phyloP scores from a whole-genome alignment of 2,888 invertebrate genomes.

The Amiota mariae region DNA sequence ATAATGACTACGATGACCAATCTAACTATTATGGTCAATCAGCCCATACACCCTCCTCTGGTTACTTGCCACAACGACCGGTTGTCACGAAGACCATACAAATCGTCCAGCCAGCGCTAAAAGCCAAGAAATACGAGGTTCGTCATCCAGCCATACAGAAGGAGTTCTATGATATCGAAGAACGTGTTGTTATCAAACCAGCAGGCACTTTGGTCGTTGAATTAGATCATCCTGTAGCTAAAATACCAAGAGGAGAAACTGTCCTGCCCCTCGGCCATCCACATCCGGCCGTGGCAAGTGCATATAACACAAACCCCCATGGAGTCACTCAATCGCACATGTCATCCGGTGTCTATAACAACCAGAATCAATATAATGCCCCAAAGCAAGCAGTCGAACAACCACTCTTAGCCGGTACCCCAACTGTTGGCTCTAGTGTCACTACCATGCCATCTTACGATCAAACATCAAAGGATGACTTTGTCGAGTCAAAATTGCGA shows the following conservation, averaged over 20 bases:
- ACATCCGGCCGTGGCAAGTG: constrained; percentile 68
- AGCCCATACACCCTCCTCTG: constrained; percentile 43
- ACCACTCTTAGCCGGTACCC: constrained; percentile 34
- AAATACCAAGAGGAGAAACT: constrained; percentile 74
- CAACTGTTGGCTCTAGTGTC: constrained; percentile 55
- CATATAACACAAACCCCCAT: constrained; percentile 53
- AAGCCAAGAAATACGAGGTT: constrained; percentile 77
- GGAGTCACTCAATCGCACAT: constrained; percentile 41
- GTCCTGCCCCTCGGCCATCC: constrained; percentile 67
- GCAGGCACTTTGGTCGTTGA: constrained; percentile 78
- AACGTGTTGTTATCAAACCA: constrained; percentile 77
- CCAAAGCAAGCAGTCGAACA: constrained; percentile 43
- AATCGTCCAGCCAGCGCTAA: constrained; percentile 77
- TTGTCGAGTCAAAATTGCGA: constrained; percentile 56
- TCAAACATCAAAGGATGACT: constrained; percentile 55
- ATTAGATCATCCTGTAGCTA: constrained; percentile 77
- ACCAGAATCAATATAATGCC: constrained; percentile 33
- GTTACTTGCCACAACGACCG: constrained; percentile 65
- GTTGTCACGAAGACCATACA: constrained; percentile 76
- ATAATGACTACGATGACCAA: constrained; percentile 58
- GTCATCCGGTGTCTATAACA: constrained; percentile 38
- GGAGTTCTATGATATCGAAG: constrained; percentile 79
- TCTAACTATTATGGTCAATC: constrained; percentile 45
- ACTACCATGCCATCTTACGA: constrained; percentile 64
- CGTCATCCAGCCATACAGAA: constrained; percentile 79